Evolutionary conservation across 2,888 invertebrate genomes (phyloP).

Genomic region (Ochropleura plecta): DNA sequence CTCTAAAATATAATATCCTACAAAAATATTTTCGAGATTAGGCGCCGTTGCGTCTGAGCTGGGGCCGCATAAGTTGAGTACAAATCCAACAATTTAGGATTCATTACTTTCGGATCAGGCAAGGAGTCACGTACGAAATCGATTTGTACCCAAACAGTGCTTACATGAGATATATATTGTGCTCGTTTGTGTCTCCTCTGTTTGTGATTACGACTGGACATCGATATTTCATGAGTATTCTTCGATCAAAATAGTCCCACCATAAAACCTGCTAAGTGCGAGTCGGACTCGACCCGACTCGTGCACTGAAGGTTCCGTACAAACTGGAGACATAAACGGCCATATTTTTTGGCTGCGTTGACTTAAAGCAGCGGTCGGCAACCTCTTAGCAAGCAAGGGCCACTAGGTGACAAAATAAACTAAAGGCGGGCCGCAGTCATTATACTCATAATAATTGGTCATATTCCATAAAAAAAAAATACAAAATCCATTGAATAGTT

Average conservation of each 20-base stretch:
- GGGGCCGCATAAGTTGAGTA: slow-evolving; percentile 29
- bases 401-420: too few species aligned
- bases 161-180: slow-evolving; percentile 40
- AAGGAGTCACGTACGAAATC: slow-evolving; percentile 55
- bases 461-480: too few species aligned
- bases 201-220: slow-evolving; percentile 7
- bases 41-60: slow-evolving; percentile 45
- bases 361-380: too few species aligned
- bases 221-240: slow-evolving; percentile 27
- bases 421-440: too few species aligned
- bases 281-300: too few species aligned
- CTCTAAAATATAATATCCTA: not conserved
- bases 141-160: slow-evolving; percentile 52
- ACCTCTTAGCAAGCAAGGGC: too few species aligned
- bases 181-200: slow-evolving; percentile 14
- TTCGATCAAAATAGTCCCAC: not conserved
- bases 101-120: slow-evolving; percentile 41
- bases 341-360: too few species aligned
- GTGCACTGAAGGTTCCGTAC: not conserved
- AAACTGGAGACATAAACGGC: too few species aligned
- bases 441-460: too few species aligned
- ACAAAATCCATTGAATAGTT: too few species aligned
- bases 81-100: slow-evolving; percentile 36
- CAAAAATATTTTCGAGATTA: not conserved
- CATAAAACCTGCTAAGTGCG: too few species aligned